Base-by-base conservation (phyloP, 2,113 vertebrate species). In the Desmodus rotundus region DNA sequence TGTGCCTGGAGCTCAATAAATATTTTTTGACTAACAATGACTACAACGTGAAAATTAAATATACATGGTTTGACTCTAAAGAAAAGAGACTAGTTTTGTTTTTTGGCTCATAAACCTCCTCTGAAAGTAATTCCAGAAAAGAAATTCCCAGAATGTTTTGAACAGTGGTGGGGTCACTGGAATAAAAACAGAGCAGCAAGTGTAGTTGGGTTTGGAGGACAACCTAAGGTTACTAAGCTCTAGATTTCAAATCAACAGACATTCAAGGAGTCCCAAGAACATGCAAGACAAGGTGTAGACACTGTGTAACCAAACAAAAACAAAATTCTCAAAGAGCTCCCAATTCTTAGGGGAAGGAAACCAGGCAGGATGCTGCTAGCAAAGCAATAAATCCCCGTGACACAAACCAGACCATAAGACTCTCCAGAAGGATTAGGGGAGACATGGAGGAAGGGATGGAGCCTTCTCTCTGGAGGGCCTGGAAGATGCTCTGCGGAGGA, bases 11-110 rank as follows among this genome's bases (percentile, higher is more conserved):
- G 91, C 86, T 96, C 95, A 86, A 95, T 94, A 97, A 95, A 95
- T 95, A 94, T 95, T 91, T 96, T 88, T 94, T 96, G 94, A 97
- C 96, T 97, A 96, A 96, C 94, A 96, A 94, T 92, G 85, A 95
- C 94, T 96, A 88, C 88, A 93, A 93, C 96, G 94, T 94, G 93
- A 96, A 96, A 97, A 96, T 94, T 95, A 96, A 97, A 95, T 88
- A 83, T n/a, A 78, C 4, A 33, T 76, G 82, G 77, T 86, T 87
- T 95, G 94, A 93, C 20, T 93, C 93, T 94, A 95, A 95, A 85
- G 86, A 86, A 95, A 96, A 96, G 67, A 97, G 82, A 94, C 82
- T 65, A 26, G 56, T 84, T 94, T 94, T 96, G 83, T 93, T 93
- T 91, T 94, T 93, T 80, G 73, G 61, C 73, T 97, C 86, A 86